Base-by-base conservation (phyloP, 1,140 invertebrate genomes). In the Hycleus cichorii region DNA sequence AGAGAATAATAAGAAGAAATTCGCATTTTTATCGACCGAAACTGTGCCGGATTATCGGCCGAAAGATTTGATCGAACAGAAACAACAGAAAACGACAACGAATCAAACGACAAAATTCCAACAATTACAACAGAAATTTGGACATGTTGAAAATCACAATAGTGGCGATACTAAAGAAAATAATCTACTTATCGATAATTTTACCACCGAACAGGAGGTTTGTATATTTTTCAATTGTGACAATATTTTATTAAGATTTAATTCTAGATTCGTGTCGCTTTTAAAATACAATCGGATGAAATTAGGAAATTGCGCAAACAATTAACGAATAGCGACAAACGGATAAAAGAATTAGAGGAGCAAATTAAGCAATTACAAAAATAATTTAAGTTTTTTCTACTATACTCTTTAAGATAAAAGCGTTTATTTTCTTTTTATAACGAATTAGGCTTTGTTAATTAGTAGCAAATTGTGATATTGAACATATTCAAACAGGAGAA, bases 11-110 rank as follows among this genome's bases (percentile, higher is more conserved):
- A 84, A 87, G 63, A 86, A 85, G 75, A 93, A 92, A 76, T 90
- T 91, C 73, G 87, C 87, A 2, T 92, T 92, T 74, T 77, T 93
- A 1, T 85, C 87, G 18, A 83, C 85, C 3, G 87, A 89, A 77
- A 91, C 89, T 9, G 83, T 88, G 50, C 87, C 89, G 39, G 89
- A 93, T 76, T 93, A 93, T 74, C 78, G 90, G 62, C 84, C 88
- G 4, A 77, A 68, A 58, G 69, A 71, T 55, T 56, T 59, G 40
- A 70, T 62, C 81, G 53, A 80, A 77, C 84, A 87, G 61, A 89
- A 89, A 64, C 83, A 77, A 47, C 81, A 84, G 59, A 89, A 89
- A 68, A 89, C 86, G 5, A 84, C 78, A 43, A 82, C 80, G 9
- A 89, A 89, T 70, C 85, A 88, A 66, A 87, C 80, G 60, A 88